Percentiles rank a stretch among this genome's conserved stretches.
phyloP scores from a whole-genome alignment of 1,140 invertebrate species.

The Calephelis virginiensis region DNA sequence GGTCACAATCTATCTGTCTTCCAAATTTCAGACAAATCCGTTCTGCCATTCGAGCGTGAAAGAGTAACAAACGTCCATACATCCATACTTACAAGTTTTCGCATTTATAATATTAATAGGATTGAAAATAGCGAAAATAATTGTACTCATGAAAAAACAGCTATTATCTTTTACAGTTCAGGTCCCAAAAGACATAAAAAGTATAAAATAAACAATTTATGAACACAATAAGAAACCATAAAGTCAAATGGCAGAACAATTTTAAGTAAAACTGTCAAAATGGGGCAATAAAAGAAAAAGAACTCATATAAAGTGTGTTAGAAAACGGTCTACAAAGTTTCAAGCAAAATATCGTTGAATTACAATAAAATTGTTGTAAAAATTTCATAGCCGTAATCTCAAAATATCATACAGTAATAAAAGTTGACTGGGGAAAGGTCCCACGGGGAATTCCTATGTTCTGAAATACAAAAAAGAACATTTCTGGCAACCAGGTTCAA shows the following conservation, averaged over 20 bases:
- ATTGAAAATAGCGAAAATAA: too few relatives aligned
- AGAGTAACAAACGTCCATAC: too few relatives aligned
- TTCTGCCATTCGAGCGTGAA: too few relatives aligned
- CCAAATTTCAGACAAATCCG: too few relatives aligned
- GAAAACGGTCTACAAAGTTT: conserved; percentile 8
- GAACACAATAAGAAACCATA: not conserved
- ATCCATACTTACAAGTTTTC: too few relatives aligned
- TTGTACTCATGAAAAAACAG: too few relatives aligned
- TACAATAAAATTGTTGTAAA: conserved; percentile 24
- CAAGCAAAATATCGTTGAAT: conserved; percentile 10
- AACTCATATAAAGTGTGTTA: conserved; percentile 14
- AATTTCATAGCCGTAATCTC: conserved; percentile 22
- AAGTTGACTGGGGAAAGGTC: conserved; percentile 20
- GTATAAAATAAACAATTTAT: too few relatives aligned
- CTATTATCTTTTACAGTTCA: too few relatives aligned
- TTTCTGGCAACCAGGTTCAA: not conserved
- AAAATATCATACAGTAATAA: conserved; percentile 23
- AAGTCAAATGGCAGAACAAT: not conserved
- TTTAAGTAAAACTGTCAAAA: not conserved
- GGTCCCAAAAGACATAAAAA: too few relatives aligned
- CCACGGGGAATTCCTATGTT: not conserved
- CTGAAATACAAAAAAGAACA: conserved; percentile 14
- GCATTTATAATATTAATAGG: too few relatives aligned
- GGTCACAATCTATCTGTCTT: too few relatives aligned
- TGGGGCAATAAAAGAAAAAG: not conserved